These are phyloP conservation scores for Syngnathoides biaculeatus DNA, from an alignment of 2,113 vertebrate species.

Conservation along the genomic window DNA sequence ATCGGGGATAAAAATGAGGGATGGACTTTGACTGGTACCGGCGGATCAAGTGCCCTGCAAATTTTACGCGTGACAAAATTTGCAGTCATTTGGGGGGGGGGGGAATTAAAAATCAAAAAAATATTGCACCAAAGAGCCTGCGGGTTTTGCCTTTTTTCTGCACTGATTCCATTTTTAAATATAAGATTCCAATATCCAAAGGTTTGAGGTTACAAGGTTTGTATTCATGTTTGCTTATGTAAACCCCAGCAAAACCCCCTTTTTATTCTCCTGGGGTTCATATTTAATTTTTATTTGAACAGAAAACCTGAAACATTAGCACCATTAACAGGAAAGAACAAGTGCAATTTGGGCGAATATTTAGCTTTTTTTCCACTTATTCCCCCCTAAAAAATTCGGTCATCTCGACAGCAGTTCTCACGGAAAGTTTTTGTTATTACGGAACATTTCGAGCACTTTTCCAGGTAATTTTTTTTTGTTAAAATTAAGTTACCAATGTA, in stretches of 20 bases:
- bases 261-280: too few relatives aligned
- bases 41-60: constrained; percentile 69
- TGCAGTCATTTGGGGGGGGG: constrained; percentile 72
- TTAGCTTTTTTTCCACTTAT: too few relatives aligned
- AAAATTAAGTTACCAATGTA: too few relatives aligned
- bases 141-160: constrained; percentile 26
- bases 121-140: constrained; percentile 53
- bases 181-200: not conserved
- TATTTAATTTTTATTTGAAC: too few relatives aligned
- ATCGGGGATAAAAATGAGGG: constrained; percentile 54
- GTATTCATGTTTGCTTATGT: too few relatives aligned
- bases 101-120: constrained; percentile 61
- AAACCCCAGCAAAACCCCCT: too few relatives aligned
- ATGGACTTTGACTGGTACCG: constrained; percentile 47
- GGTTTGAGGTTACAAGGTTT: too few relatives aligned
- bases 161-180: not conserved
- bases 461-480: too few relatives aligned
- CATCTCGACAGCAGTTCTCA: not conserved
- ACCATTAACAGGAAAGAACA: not conserved
- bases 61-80: constrained; percentile 69
- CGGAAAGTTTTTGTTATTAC: not conserved
- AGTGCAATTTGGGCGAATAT: not conserved
- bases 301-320: too few relatives aligned
- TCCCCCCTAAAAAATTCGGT: not conserved
- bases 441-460: not conserved